Percentiles rank a stretch among this genome's conserved stretches.
Conservation (phyloP, 2,888 invertebrate genomes). For the Melipona bicolor region DNA sequence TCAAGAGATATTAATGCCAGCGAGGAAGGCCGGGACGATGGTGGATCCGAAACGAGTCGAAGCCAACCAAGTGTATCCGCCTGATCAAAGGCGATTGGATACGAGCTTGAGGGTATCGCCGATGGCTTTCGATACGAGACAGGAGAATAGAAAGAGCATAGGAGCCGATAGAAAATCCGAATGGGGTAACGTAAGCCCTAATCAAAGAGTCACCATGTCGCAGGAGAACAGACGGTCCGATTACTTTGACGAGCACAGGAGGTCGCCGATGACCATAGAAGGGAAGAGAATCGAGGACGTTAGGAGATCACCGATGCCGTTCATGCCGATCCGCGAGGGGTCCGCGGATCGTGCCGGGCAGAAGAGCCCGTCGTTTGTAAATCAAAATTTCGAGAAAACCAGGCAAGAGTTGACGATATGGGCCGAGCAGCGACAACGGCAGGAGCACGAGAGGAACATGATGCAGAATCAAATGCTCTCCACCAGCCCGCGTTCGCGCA, state of each 20-base stretch:
- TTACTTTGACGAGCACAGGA: constrained; percentile 81
- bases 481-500: constrained; percentile 79
- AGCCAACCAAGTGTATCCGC: constrained; percentile 73
- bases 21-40: constrained; percentile 70
- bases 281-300: constrained; percentile 80
- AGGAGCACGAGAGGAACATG: constrained; percentile 79
- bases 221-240: constrained; percentile 81
- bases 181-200: constrained; percentile 80
- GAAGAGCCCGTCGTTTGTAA: constrained; percentile 79
- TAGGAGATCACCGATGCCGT: constrained; percentile 81
- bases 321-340: constrained; percentile 79
- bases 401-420: constrained; percentile 81
- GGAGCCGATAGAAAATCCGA: constrained; percentile 77
- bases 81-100: constrained; percentile 78
- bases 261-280: constrained; percentile 81
- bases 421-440: constrained; percentile 82
- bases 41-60: constrained; percentile 77
- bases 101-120: constrained; percentile 77
- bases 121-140: constrained; percentile 78
- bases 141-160: constrained; percentile 77
- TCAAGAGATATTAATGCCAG: constrained; percentile 69
- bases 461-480: constrained; percentile 76
- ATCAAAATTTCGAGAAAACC: constrained; percentile 82
- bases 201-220: constrained; percentile 76
- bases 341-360: constrained; percentile 78